Evolutionary conservation across 2,113 vertebrate species (phyloP), one percentile per base, ranked within the genome.

Genomic region (Callopanchax toddi): DNA sequence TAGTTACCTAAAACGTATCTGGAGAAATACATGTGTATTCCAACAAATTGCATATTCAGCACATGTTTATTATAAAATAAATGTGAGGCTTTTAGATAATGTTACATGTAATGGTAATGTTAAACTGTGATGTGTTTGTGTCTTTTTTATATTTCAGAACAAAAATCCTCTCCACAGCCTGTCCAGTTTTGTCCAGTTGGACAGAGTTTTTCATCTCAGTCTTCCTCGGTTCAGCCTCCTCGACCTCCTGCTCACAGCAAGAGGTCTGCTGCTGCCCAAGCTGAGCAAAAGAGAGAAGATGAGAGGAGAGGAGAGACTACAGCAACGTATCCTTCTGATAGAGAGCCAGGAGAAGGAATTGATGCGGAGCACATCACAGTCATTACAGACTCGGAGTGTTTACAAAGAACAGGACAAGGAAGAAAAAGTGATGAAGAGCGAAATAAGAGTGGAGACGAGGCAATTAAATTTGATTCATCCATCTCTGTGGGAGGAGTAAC

Each of bases 341-440:
- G 92, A 84, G 92, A 92, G 53, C 92, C 92, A 1, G 92, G 89
- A 8, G 92, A 93, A 69, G 92, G 92, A 55, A 92, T 92, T 0
- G 92, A 93, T 67, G 89, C 91, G 0, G 90, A 92, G 64, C 85
- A 91, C 48, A 88, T 92, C 34, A 67, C 13, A 18, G 56, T 29
- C 18, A 20, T 74, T 21, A 64, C 56, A 56, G 39, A 56, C n/a
- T 61, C 84, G 36, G 74, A 89, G 60, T 21, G 60, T 53, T 53
- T 71, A 48, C 63, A 36, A 50, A 63, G 53, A 21, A 36, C 15
- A 46, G 60, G 22, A 53, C 12, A 62, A 20, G 52, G 22, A 50
- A 54, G 9, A 49, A 68, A 32, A 60, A 63, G 36, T 39, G 70
- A 59, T 10, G 23, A 46, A 10, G 49, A 13, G 44, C 54, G 59